These are phyloP conservation scores for Macheiramphus alcinus DNA, from an alignment of 2,113 vertebrate genomes.

Conservation along the genomic window DNA sequence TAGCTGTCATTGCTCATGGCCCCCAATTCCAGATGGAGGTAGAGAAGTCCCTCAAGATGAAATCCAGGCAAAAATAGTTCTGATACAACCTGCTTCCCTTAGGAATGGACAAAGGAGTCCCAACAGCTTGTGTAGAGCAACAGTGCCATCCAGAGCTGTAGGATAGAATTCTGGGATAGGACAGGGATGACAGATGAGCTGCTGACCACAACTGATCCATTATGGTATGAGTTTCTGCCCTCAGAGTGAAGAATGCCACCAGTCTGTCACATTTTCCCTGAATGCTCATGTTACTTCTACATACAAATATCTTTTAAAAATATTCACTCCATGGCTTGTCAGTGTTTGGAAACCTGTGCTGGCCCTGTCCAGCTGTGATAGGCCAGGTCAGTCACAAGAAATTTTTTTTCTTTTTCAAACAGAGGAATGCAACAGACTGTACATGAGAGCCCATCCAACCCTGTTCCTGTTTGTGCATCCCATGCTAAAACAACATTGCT, in stretches of 20 bases:
- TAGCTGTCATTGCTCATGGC: background rate
- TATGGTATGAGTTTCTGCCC: background rate
- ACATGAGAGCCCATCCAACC: background rate
- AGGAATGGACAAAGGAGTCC: background rate
- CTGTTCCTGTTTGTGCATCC: background rate
- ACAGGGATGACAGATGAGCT: background rate
- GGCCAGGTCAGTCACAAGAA: background rate
- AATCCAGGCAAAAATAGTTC: background rate
- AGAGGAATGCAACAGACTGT: background rate
- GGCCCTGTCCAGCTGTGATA: background rate
- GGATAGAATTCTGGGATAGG: background rate
- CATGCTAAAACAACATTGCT: background rate
- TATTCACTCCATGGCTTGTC: background rate
- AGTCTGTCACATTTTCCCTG: background rate
- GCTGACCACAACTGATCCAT: background rate
- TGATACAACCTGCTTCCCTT: background rate
- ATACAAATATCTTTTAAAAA: background rate
- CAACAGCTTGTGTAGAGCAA: background rate
- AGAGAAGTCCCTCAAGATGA: background rate
- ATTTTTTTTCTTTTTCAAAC: background rate
- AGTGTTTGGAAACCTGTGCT: background rate
- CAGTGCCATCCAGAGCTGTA: background rate
- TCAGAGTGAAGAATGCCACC: background rate
- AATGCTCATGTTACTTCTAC: background rate
- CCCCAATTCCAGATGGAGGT: fast-evolving